phyloP scores from a whole-genome alignment of 2,797 vertebrate genomes.

The Manis javanica region DNA sequence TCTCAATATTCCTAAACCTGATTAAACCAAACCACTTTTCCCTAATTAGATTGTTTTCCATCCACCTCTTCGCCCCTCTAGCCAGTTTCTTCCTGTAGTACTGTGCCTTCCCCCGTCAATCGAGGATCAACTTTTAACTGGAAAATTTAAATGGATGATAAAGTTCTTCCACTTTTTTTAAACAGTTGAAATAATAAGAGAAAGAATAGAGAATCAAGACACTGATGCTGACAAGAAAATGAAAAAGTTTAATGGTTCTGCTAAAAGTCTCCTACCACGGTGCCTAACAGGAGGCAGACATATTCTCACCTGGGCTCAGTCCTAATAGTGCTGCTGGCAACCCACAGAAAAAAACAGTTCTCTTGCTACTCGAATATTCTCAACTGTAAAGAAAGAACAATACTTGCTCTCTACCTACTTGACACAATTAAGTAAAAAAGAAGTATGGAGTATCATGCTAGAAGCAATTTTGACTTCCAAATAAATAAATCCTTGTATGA shows the following conservation, averaged over 20 bases:
- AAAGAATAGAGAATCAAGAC: not conserved
- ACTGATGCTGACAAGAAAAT: not conserved
- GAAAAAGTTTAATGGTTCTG: not conserved
- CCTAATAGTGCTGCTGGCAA: not conserved
- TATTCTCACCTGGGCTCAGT: not conserved
- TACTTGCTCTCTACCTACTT: not conserved
- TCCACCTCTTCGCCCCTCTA: not conserved
- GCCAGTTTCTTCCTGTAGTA: not conserved
- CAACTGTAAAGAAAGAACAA: not conserved
- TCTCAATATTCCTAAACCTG: not conserved
- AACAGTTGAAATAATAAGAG: not conserved
- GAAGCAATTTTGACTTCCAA: constrained; percentile 22
- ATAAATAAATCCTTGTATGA: not conserved
- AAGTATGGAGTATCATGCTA: not conserved
- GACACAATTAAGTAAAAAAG: not conserved
- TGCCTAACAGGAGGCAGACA: not conserved
- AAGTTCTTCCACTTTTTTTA: not conserved
- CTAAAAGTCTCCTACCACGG: not conserved
- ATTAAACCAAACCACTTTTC: not conserved
- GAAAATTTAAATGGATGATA: not conserved
- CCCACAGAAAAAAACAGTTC: not conserved
- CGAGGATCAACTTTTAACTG: not conserved
- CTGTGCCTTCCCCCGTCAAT: not conserved
- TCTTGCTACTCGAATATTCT: constrained; percentile 42
- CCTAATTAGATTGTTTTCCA: not conserved